A percentile compares a stretch with the other conserved stretches of the same genome.
Conservation (phyloP, 2,113 vertebrate species). For the Centropristis striata region DNA sequence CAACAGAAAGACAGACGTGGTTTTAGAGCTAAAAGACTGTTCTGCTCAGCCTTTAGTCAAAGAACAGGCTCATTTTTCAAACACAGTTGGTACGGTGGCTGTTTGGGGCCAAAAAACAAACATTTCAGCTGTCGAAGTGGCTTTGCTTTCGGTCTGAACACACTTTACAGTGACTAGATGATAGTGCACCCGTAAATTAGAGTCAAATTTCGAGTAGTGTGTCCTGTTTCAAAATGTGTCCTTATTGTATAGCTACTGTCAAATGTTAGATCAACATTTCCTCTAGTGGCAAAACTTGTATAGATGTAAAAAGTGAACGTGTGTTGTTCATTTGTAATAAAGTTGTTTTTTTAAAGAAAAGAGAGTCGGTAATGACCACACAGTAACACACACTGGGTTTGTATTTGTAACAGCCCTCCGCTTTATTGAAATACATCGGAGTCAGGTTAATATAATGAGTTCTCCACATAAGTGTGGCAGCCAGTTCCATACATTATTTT, state of each 20-base stretch:
- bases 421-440: slow-evolving; percentile 99
- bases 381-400: not conserved
- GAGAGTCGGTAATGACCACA: slow-evolving; percentile 46
- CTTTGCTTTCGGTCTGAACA: slow-evolving; percentile 19
- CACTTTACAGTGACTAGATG: slow-evolving; percentile 14
- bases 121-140: not conserved
- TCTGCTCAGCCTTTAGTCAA: no score
- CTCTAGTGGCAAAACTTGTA: slow-evolving; percentile 54
- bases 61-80: no score
- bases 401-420: slow-evolving; percentile 91
- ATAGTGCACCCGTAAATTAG: slow-evolving; percentile 14
- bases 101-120: not conserved
- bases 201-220: slow-evolving; percentile 19
- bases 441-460: slow-evolving; percentile 95
- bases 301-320: slow-evolving; percentile 67
- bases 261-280: slow-evolving; percentile 53
- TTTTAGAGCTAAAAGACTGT: no score
- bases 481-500: slow-evolving; percentile 89
- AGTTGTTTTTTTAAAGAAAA: slow-evolving; percentile 56
- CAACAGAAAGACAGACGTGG: not conserved
- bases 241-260: slow-evolving; percentile 55
- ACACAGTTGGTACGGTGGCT: not conserved
- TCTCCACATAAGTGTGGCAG: slow-evolving; percentile 90
- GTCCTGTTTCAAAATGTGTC: slow-evolving; percentile 56
- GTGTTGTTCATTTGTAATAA: slow-evolving; percentile 77